phyloP scores from a whole-genome alignment of 2,113 vertebrate species.

The Pygoscelis antarcticus region DNA sequence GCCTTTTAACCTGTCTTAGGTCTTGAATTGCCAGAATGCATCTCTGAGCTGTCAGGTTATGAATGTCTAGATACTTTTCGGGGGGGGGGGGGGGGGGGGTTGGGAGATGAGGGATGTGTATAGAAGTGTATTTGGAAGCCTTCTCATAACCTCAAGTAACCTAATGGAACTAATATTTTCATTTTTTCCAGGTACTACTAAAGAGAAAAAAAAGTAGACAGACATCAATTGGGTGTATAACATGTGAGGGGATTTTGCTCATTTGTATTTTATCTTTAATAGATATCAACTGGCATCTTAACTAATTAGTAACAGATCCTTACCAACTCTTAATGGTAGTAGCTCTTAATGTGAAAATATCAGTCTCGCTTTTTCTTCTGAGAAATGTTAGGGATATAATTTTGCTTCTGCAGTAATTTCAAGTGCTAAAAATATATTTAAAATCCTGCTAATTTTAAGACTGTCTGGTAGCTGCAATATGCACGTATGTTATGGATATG shows the following conservation, averaged over 20 bases:
- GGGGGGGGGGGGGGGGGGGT: no score
- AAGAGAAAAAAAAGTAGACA: background rate
- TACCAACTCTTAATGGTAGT: background rate
- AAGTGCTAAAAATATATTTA: background rate
- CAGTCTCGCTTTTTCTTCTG: background rate
- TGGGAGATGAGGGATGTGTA: background rate
- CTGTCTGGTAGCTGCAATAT: background rate
- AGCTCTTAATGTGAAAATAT: background rate
- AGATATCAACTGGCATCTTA: background rate
- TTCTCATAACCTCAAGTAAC: background rate
- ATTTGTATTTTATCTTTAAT: slow-evolving; percentile 17
- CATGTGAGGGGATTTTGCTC: background rate
- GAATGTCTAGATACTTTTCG: background rate
- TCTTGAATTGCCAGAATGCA: background rate
- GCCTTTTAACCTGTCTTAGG: background rate
- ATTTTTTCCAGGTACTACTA: background rate
- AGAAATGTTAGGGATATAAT: background rate
- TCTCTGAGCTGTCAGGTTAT: background rate
- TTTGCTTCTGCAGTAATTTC: slow-evolving; percentile 4
- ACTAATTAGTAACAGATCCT: slow-evolving; percentile 1
- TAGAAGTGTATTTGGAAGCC: background rate
- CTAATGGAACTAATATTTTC: background rate
- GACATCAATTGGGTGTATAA: background rate
- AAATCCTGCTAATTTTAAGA: background rate
- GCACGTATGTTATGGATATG: background rate